Conservation (phyloP, 2,888 invertebrate genomes). For the Luffia ferchaultella region DNA sequence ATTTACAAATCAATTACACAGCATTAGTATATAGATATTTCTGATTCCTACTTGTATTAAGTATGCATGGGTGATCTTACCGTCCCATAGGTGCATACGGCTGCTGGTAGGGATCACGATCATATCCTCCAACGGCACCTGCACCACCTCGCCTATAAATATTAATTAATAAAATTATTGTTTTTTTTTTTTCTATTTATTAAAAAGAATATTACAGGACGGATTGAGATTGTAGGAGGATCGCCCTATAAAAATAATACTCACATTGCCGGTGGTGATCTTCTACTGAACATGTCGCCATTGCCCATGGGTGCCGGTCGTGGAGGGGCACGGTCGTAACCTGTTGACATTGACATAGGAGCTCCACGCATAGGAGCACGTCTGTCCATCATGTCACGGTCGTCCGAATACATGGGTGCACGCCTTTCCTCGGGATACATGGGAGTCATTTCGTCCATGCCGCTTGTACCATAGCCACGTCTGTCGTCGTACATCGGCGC, state of each 20-base stretch:
- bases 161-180: no score
- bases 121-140: conserved; percentile 47
- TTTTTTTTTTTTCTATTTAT: no score
- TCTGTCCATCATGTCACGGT: conserved; percentile 45
- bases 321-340: conserved; percentile 40
- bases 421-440: conserved; percentile 31
- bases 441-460: conserved; percentile 15
- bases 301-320: conserved; percentile 40
- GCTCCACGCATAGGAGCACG: conserved; percentile 28
- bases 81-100: conserved; percentile 59
- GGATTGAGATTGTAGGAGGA: no score
- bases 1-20: no score
- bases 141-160: conserved; percentile 45
- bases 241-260: no score
- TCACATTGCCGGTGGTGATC: conserved; percentile 44
- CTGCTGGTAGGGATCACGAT: conserved; percentile 54
- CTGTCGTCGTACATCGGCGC: conserved; percentile 15
- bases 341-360: conserved; percentile 29
- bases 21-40: no score
- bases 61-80: no score
- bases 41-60: background rate
- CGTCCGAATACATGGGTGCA: conserved; percentile 42
- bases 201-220: no score
- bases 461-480: conserved; percentile 10
- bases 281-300: conserved; percentile 58